Percentiles rank a stretch among this genome's conserved stretches.
Evolutionary conservation across 2,113 vertebrate species (phyloP).

Genomic region (Sturnira hondurensis): DNA sequence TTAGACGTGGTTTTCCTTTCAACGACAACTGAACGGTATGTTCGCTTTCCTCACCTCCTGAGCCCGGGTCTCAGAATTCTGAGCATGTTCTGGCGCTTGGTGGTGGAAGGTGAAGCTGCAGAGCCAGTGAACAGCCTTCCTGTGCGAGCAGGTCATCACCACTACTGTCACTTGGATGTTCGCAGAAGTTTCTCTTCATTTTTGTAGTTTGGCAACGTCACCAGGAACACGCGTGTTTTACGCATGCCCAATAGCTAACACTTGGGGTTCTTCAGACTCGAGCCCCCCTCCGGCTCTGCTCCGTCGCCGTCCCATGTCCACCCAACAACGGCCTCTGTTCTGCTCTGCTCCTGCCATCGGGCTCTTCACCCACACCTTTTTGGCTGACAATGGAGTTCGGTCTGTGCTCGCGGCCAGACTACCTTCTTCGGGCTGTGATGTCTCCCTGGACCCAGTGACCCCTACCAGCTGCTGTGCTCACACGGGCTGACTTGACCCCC

Average conservation of each 20-base stretch:
- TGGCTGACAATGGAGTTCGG: rapidly evolving
- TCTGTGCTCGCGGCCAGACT: background rate
- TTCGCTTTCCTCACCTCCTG: background rate
- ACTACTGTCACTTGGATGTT: rapidly evolving
- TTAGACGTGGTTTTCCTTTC: background rate
- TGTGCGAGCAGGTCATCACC: too few species aligned
- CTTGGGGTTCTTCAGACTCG: too few species aligned
- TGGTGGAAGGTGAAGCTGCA: rapidly evolving
- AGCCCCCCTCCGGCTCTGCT: background rate
- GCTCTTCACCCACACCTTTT: rapidly evolving
- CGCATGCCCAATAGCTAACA: too few species aligned
- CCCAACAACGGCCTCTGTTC: background rate
- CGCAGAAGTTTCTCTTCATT: background rate
- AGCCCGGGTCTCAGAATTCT: background rate
- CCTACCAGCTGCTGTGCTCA: rapidly evolving
- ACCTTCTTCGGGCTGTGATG: too few species aligned
- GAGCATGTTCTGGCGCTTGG: rapidly evolving
- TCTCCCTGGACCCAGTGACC: background rate
- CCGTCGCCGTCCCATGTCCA: too few species aligned
- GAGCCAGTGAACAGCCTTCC: background rate
- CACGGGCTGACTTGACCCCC: background rate
- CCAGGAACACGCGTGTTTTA: background rate
- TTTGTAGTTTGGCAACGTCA: background rate
- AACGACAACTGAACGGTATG: rapidly evolving
- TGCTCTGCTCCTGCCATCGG: background rate